Conservation (phyloP, 2,888 invertebrate species). For the Melolontha melolontha region DNA sequence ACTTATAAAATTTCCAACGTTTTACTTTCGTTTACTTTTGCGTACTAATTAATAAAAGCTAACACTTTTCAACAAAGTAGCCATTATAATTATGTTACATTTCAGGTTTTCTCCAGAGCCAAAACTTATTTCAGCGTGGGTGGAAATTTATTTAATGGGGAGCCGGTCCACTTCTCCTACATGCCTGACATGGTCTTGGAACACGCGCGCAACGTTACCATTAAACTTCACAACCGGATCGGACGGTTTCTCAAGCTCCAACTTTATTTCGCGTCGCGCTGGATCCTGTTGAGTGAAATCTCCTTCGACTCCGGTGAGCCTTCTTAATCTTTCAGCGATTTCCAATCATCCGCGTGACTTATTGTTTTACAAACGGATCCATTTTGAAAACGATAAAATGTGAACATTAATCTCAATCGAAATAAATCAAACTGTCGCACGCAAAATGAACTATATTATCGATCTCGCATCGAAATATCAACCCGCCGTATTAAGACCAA, state of each 20-base stretch:
- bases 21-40: background rate
- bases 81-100: constrained; percentile 32
- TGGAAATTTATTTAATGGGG: constrained; percentile 77
- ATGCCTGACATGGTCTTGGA: constrained; percentile 82
- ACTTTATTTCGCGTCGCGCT: constrained; percentile 82
- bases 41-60: too few relatives aligned
- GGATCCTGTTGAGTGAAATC: constrained; percentile 90
- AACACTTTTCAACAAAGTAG: background rate
- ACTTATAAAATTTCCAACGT: background rate
- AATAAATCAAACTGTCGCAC: constrained; percentile 57
- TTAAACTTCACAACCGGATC: constrained; percentile 81
- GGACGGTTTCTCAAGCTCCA: constrained; percentile 81
- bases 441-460: constrained; percentile 45
- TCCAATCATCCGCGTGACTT: constrained; percentile 54
- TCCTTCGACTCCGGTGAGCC: constrained; percentile 82
- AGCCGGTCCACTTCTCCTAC: constrained; percentile 81
- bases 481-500: constrained; percentile 30
- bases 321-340: constrained; percentile 43
- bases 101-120: constrained; percentile 82
- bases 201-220: constrained; percentile 83
- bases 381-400: constrained; percentile 55
- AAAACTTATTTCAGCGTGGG: constrained; percentile 82
- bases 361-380: constrained; percentile 51
- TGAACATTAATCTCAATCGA: constrained; percentile 59
- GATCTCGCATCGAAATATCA: constrained; percentile 38